A percentile compares a stretch with the other conserved stretches of the same genome.
phyloP scores from a whole-genome alignment of 2,113 vertebrate species.

The Gymnarchus niloticus region DNA sequence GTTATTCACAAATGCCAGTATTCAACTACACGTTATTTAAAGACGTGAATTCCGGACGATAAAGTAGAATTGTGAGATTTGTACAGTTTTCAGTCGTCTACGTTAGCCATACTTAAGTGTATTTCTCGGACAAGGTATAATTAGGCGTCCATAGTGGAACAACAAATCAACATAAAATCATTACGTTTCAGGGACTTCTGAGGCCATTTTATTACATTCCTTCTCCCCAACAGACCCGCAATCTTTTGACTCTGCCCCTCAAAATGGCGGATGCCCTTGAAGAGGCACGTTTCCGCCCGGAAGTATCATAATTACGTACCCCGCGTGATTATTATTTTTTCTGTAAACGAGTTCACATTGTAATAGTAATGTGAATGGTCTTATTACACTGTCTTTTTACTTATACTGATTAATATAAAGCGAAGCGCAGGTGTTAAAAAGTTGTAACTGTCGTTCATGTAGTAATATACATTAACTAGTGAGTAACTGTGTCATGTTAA shows the following conservation, averaged over 20 bases:
- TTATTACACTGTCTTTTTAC: not conserved
- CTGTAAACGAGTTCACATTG: too few species aligned
- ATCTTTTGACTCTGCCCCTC: conserved; percentile 42
- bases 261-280: conserved; percentile 43
- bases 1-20: not conserved
- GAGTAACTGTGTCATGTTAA: not conserved
- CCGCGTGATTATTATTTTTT: not conserved
- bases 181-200: conserved; percentile 18
- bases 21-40: too few species aligned
- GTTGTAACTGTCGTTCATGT: not conserved
- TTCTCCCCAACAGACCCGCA: conserved; percentile 25
- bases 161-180: not conserved
- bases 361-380: not conserved
- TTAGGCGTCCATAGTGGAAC: not conserved
- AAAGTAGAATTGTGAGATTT: not conserved
- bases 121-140: not conserved
- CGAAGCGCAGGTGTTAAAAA: too few species aligned
- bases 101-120: not conserved
- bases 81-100: not conserved
- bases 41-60: not conserved
- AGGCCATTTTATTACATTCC: conserved; percentile 45
- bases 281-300: not conserved
- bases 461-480: not conserved
- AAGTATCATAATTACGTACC: not conserved
- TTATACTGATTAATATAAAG: not conserved